Base-by-base conservation (phyloP, 2,113 vertebrate species). In the Poecile atricapillus region DNA sequence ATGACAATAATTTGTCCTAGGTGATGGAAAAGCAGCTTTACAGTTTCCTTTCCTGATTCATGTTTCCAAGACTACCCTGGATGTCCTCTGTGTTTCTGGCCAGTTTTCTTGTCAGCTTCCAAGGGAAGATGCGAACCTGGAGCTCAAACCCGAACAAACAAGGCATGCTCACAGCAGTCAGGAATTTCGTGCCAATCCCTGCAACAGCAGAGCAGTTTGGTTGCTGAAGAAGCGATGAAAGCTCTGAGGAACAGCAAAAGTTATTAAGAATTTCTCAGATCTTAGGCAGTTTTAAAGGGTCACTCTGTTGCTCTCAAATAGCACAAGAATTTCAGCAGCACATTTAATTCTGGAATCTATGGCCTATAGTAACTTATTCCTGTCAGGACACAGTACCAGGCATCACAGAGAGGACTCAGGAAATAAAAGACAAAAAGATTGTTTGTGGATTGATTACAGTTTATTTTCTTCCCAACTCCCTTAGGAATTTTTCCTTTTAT, bases 161-260 rank as follows among this genome's bases (percentile, higher is more conserved):
- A 65, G 37, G 47, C 18, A 55, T 0, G 0, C 8, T 73, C 31
- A 22, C 20, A 59, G 13, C 25, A 58, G 15, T 53, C 25, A 27
- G 12, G 46, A 39, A 31, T 77, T 77, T 55, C 25, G 56, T 65
- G 33, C 24, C 13, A 21, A n/a, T 35, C 30, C 60, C 44, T 55
- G 17, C 46, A 60, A 27, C 16, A 55, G 30, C 1, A 2, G 6
- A 19, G n/a, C 23, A 75, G 15, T 35, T 78, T 24, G 21, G 2
- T 30, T 67, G 56, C 33, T 58, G 30, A 78, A 52, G 8, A 62
- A 47, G 22, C 27, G 53, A 71, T 27, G 30, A 49, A 90, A 35
- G 25, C 25, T 19, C 50, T 67, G 55, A 90, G 50, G 11, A 86
- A 28, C 41, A 33, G 46, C 49, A 81, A 80, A 78, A 84, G 3